Evolutionary conservation across 2,113 vertebrate species (phyloP), one percentile per base, ranked within the genome.

Genomic region (Pteruthius melanotis): DNA sequence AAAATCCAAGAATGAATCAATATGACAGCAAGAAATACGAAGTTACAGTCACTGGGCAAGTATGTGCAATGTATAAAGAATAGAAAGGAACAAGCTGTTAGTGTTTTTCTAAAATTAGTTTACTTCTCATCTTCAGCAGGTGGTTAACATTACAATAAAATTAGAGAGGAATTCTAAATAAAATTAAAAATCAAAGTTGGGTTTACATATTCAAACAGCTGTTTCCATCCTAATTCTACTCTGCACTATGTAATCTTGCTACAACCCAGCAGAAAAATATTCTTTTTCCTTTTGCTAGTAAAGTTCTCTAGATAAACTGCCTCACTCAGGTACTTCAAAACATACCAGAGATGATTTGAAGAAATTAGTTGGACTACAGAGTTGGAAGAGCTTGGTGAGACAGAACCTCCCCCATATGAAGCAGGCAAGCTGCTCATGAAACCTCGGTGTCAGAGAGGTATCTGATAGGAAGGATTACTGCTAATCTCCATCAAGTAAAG

Each of bases 1-100:
- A 94, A 89, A 96, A 97, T 24, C 31, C 83, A 89, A 76, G 37
- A 83, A 63, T 31, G 9, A 90, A 80, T 83, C 82, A 57, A 27
- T 44, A 22, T 4, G 40, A 54, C 45, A 89, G 39, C 23, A 88
- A 60, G 65, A 82, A 90, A 86, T 44, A 80, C 0, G 0, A 87
- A 69, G 42, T 37, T 79, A 77, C 13, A 44, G 31, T 52, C 65
- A 86, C 37, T 56, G 11, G 20, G 40, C 14, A 68, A 44, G 30
- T 68, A 66, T 13, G 18, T 7, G 72, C 31, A 54, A 69, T 35
- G 69, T 22, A 66, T 2, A 85, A 85, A 68, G 22, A 78, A 87
- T 0, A 33, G 9, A 84, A 53, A 91, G 0, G 0, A 94, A 59
- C 4, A 53, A 87, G 6, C 4, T 60, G 1, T 6, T 17, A 11